phyloP scores from a whole-genome alignment of 2,888 invertebrate genomes.

The Stenodema calcarata region DNA sequence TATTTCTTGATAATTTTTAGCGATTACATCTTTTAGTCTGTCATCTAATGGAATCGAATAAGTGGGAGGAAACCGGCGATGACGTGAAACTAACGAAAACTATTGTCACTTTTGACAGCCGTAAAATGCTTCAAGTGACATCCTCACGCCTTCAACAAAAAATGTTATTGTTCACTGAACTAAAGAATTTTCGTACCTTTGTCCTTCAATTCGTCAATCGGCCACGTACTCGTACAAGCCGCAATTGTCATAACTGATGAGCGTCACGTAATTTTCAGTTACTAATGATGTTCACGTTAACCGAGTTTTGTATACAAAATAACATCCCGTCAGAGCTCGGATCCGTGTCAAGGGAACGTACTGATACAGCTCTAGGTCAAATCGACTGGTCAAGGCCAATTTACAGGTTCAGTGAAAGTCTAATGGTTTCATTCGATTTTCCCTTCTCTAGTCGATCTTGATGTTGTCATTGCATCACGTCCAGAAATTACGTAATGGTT shows the following conservation, averaged over 20 bases:
- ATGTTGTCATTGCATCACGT: neutral
- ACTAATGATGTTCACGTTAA: neutral
- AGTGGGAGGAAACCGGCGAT: too few relatives aligned
- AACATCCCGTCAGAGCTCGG: neutral
- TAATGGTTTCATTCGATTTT: neutral
- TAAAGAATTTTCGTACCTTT: neutral
- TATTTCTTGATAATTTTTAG: too few relatives aligned
- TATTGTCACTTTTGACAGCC: too few relatives aligned
- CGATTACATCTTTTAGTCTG: too few relatives aligned
- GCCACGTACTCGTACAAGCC: neutral
- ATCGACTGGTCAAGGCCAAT: neutral
- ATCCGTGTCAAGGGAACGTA: neutral
- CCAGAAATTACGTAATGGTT: too few relatives aligned
- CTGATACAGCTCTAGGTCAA: neutral
- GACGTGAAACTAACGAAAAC: too few relatives aligned
- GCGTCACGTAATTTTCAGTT: neutral
- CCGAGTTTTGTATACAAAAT: neutral
- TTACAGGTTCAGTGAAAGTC: neutral
- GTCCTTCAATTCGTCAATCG: neutral
- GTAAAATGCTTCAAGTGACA: too few relatives aligned
- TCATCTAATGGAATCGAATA: too few relatives aligned
- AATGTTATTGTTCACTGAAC: too few relatives aligned
- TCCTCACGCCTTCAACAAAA: too few relatives aligned
- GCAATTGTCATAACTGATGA: neutral
- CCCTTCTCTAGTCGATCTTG: neutral